These are phyloP conservation scores for Patella pellucida DNA, from an alignment of 2,888 invertebrate genomes.

Conservation along the genomic window DNA sequence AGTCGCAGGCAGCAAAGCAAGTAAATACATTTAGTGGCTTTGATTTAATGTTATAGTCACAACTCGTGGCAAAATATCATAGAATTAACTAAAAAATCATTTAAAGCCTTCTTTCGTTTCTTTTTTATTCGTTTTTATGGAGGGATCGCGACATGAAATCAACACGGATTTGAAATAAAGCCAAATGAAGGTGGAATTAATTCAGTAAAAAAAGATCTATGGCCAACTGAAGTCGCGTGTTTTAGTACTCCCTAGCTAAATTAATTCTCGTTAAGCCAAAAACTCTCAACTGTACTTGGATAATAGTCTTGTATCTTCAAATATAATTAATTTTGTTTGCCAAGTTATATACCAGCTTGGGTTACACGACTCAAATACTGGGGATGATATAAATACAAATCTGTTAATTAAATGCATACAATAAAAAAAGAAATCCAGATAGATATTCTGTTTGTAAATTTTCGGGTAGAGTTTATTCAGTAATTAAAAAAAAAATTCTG, in stretches of 20 bases:
- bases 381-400: not conserved
- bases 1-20: too few relatives aligned
- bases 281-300: not conserved
- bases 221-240: not conserved
- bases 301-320: too few relatives aligned
- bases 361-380: too few relatives aligned
- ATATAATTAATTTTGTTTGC: too few relatives aligned
- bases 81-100: conserved; percentile 6
- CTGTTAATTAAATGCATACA: conserved; percentile 1
- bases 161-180: conserved; percentile 8
- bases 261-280: conserved; percentile 1
- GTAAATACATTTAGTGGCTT: not conserved
- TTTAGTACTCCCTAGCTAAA: conserved; percentile 10
- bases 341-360: too few relatives aligned
- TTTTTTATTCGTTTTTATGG: not conserved
- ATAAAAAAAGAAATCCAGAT: too few relatives aligned
- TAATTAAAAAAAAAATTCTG: too few relatives aligned
- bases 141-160: conserved; percentile 6
- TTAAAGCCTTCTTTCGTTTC: conserved; percentile 11
- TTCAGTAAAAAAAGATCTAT: not conserved
- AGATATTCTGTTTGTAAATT: too few relatives aligned
- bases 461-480: too few relatives aligned
- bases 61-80: conserved; percentile 10
- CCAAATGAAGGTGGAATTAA: conserved; percentile 9
- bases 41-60: conserved; percentile 4